Evolutionary conservation across 2,113 vertebrate species (phyloP).

Genomic region (Smithornis capensis): DNA sequence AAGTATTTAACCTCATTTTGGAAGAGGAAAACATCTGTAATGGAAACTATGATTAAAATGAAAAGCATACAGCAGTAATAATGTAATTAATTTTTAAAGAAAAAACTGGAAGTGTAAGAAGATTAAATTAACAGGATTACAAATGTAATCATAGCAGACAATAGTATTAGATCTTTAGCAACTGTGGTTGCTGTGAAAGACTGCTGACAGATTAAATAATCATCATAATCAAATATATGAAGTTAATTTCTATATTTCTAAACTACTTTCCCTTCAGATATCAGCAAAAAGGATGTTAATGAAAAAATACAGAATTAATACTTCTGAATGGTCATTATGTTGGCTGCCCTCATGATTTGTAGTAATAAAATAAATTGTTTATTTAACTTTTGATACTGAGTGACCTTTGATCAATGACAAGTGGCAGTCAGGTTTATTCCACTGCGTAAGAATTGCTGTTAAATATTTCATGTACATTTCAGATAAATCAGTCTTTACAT

Average conservation of each 20-base stretch:
- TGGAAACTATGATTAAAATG: background rate
- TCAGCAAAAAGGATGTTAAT: background rate
- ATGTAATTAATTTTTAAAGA: constrained; percentile 46
- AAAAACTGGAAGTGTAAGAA: constrained; percentile 4
- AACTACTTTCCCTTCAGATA: background rate
- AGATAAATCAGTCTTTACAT: background rate
- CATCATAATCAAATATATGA: background rate
- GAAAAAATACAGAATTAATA: background rate
- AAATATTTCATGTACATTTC: background rate
- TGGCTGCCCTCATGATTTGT: background rate
- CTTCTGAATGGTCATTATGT: background rate
- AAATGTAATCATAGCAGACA: constrained; percentile 26
- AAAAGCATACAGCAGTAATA: background rate
- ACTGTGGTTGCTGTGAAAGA: background rate
- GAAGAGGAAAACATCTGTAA: background rate
- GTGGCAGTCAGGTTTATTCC: background rate
- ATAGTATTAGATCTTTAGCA: constrained; percentile 18
- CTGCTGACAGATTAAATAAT: background rate
- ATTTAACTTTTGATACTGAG: background rate
- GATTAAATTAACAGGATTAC: constrained; percentile 58
- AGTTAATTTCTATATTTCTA: background rate
- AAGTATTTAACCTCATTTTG: background rate
- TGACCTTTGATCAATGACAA: background rate
- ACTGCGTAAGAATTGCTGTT: background rate
- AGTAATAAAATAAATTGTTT: background rate